These are phyloP conservation scores for Varroa destructor DNA, from an alignment of 1,140 invertebrate species.

Conservation along the genomic window DNA sequence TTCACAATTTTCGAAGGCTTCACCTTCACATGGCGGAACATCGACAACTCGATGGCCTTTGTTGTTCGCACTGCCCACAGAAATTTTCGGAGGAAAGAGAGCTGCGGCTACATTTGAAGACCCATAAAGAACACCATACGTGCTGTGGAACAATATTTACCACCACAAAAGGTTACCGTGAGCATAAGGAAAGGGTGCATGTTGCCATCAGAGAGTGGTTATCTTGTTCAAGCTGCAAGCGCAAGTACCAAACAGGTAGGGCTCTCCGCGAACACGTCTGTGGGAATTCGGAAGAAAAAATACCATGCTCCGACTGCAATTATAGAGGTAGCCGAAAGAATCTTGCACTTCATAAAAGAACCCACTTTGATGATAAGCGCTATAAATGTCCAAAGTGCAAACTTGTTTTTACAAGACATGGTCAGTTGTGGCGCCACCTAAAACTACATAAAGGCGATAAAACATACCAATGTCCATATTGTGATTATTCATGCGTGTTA, in stretches of 20 bases:
- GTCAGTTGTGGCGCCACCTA: conserved; percentile 3
- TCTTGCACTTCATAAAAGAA: neutral
- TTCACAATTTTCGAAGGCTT: neutral
- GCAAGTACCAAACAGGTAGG: neutral
- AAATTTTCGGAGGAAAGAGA: neutral
- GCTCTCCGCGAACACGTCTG: conserved; percentile 17
- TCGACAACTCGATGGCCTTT: neutral
- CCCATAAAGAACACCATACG: neutral
- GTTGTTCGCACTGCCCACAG: neutral
- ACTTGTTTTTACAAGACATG: neutral
- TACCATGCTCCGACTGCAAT: neutral
- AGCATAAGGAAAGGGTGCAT: conserved; percentile 11
- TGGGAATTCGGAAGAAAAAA: neutral
- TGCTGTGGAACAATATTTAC: conserved; percentile 3
- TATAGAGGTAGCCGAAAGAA: conserved; percentile 6
- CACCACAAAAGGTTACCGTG: conserved; percentile 3
- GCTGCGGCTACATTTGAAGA: conserved; percentile 10
- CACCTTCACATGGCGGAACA: neutral
- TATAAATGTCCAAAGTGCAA: neutral
- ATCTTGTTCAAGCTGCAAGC: neutral
- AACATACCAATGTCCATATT: conserved; percentile 6
- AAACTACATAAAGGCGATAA: neutral
- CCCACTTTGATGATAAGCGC: neutral
- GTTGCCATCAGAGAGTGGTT: conserved; percentile 13
- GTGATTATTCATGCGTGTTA: conserved; percentile 9